Percentiles rank a stretch among this genome's conserved stretches.
Conservation (phyloP, 2,888 invertebrate species). For the Acrobasis suavella region DNA sequence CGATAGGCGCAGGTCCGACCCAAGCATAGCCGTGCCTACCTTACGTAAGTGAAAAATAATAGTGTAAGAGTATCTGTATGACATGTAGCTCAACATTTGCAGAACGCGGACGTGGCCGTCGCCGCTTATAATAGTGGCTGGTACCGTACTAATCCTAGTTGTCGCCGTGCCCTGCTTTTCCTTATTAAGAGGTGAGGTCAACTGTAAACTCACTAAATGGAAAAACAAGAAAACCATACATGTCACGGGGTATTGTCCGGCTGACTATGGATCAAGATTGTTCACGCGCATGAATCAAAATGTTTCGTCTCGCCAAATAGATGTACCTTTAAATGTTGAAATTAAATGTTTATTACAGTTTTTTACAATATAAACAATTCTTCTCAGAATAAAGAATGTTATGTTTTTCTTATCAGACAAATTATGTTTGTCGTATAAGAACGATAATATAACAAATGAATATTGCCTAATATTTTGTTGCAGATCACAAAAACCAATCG, state of each 20-base stretch:
- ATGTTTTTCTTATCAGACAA: too few relatives aligned
- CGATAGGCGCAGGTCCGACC: too few relatives aligned
- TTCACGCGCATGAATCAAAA: background rate
- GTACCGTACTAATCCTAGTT: slow-evolving; percentile 65
- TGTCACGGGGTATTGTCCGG: slow-evolving; percentile 13
- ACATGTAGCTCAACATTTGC: slow-evolving; percentile 30
- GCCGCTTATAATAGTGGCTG: slow-evolving; percentile 70
- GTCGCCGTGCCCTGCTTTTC: slow-evolving; percentile 63
- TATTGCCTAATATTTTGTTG: slow-evolving; percentile 28
- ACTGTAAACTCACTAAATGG: slow-evolving; percentile 22
- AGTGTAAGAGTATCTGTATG: slow-evolving; percentile 12
- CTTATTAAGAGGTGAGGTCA: slow-evolving; percentile 59
- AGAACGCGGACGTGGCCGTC: slow-evolving; percentile 65
- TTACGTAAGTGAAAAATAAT: too few relatives aligned
- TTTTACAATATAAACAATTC: too few relatives aligned
- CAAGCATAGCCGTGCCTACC: too few relatives aligned
- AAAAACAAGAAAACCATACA: slow-evolving; percentile 23
- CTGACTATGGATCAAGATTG: slow-evolving; percentile 3
- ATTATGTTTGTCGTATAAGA: background rate
- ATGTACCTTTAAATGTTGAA: too few relatives aligned
- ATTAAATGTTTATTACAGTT: too few relatives aligned
- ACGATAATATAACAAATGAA: too few relatives aligned
- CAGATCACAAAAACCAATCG: slow-evolving; percentile 72
- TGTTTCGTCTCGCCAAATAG: background rate
- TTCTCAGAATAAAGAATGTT: too few relatives aligned